Evolutionary conservation across 2,797 vertebrate genomes (phyloP).

Genomic region (Amniataba percoides): DNA sequence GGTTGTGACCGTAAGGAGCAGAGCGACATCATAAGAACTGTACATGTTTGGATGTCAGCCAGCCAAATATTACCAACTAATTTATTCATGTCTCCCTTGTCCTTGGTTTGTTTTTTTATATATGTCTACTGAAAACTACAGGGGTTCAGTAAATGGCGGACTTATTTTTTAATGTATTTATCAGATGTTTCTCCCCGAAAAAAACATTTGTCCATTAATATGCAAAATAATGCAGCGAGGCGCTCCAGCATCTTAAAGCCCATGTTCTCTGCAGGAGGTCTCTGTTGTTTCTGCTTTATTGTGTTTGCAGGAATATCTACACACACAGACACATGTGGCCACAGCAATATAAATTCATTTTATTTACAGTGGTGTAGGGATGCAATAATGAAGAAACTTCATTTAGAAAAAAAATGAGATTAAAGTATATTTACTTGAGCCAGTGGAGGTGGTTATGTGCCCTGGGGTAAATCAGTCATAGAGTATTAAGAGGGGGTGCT

Average conservation of each 20-base stretch:
- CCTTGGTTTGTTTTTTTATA: background rate
- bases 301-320: constrained; percentile 11
- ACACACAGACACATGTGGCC: background rate
- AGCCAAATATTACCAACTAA: background rate
- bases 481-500: constrained; percentile 5
- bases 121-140: background rate
- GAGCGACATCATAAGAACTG: background rate
- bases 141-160: background rate
- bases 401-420: background rate
- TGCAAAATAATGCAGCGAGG: constrained; percentile 28
- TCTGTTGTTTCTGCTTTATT: constrained; percentile 17
- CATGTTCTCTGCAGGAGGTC: background rate
- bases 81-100: background rate
- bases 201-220: background rate
- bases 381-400: background rate
- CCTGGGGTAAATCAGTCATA: background rate
- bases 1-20: too few relatives aligned
- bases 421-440: constrained; percentile 6
- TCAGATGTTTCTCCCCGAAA: background rate
- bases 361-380: constrained; percentile 5
- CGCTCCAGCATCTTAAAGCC: background rate
- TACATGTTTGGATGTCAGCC: background rate
- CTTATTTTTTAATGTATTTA: background rate
- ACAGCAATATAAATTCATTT: constrained; percentile 5
- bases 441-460: background rate